These are phyloP conservation scores for Amyelois transitella DNA, from an alignment of 1,140 invertebrate genomes.

Conservation along the genomic window DNA sequence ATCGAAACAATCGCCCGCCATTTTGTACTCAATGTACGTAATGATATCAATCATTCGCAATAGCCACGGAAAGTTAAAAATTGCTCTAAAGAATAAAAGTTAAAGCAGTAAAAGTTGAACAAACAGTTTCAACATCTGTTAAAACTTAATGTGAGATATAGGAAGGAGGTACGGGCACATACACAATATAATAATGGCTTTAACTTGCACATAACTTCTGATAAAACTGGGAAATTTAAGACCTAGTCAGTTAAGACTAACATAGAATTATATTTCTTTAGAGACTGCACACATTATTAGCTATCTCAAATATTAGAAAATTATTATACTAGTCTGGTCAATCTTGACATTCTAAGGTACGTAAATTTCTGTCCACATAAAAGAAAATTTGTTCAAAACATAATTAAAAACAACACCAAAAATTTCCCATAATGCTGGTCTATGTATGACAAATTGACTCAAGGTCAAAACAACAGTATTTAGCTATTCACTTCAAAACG, in stretches of 20 bases:
- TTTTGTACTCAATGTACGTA: slow-evolving; percentile 39
- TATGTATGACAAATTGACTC: too few relatives aligned
- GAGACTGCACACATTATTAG: too few relatives aligned
- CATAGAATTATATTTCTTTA: neutral
- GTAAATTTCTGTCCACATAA: too few relatives aligned
- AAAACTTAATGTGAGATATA: neutral
- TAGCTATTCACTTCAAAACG: too few relatives aligned
- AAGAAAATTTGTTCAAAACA: too few relatives aligned
- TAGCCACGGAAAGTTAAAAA: slow-evolving; percentile 34
- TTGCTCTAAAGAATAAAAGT: slow-evolving; percentile 16
- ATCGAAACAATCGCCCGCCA: slow-evolving; percentile 41
- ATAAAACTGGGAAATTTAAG: neutral
- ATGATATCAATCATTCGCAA: slow-evolving; percentile 51
- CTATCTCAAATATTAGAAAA: too few relatives aligned
- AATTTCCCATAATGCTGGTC: too few relatives aligned
- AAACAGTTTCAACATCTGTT: too few relatives aligned
- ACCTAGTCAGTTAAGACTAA: neutral
- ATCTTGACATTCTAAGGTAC: too few relatives aligned
- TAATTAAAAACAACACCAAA: too few relatives aligned
- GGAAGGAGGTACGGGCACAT: neutral
- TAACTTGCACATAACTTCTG: neutral
- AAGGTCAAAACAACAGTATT: too few relatives aligned
- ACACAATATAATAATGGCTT: neutral
- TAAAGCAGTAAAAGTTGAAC: neutral
- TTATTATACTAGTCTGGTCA: too few relatives aligned